Conservation (phyloP, 2,113 vertebrate species). For the Zosterops pallidus region DNA sequence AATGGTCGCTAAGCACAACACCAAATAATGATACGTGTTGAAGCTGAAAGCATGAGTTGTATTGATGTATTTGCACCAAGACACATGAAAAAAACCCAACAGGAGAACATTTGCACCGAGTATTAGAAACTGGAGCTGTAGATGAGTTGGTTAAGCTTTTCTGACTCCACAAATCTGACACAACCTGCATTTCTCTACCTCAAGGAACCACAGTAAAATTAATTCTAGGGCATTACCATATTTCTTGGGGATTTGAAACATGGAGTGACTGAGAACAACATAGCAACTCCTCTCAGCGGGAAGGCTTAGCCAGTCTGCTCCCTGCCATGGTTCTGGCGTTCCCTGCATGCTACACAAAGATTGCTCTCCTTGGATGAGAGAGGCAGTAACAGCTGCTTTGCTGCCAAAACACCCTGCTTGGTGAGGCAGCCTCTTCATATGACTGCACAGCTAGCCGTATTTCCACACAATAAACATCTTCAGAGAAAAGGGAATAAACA, state of each 20-base stretch:
- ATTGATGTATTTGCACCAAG: background rate
- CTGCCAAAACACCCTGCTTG: background rate
- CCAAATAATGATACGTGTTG: background rate
- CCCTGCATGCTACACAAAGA: background rate
- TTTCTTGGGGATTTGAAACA: background rate
- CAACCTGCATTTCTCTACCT: background rate
- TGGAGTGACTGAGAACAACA: background rate
- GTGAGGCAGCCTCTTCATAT: background rate
- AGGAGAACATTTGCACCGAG: background rate
- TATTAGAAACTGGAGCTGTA: background rate
- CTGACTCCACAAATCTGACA: background rate
- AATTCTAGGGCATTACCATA: background rate
- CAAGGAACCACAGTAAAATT: background rate
- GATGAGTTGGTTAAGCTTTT: background rate
- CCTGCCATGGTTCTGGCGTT: accelerated
- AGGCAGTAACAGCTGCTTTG: background rate
- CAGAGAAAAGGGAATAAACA: background rate
- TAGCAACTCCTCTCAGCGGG: background rate
- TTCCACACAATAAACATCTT: background rate
- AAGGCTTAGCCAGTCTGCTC: background rate
- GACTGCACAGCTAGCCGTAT: background rate
- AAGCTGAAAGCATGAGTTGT: background rate
- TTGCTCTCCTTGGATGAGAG: background rate
- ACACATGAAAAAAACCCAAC: background rate
- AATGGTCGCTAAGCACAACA: background rate